Evolutionary conservation across 2,888 invertebrate genomes (phyloP), one percentile per base, ranked within the genome.

Genomic region (Melikaiella ostensackeni): DNA sequence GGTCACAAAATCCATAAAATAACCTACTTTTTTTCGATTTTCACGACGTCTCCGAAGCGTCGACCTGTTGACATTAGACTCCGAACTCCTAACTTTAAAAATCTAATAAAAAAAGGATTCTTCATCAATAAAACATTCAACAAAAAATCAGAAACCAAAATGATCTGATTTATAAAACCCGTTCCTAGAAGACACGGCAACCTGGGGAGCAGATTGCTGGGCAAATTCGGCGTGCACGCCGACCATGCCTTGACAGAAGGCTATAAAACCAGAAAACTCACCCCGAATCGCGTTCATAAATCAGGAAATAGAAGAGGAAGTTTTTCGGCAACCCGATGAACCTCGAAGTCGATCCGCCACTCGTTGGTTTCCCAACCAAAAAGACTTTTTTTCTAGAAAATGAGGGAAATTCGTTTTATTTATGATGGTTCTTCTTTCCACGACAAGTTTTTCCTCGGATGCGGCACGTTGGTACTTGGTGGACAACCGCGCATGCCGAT

Each of bases 241-340:
- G 85, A 84, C 83, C 86, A 87, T 88, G 87, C 87, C 86, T 86
- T 87, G 86, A 84, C 85, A 85, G 83, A 27, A 66, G 66, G 50
- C 42, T 70, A 30, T 19, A 70, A 70, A 70, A 46, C 7, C 42
- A 82, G 82, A 70, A 78, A 66, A 82, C 80, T 74, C 75, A 83
- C 84, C 79, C 82, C 55, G 78, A 75, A 80, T 77, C 74, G 76
- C 75, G 78, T 82, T 81, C 81, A 83, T 81, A 77, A 80, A 82
- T 78, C 63, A 75, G 46, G 19, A 61, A 80, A 75, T 74, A 75
- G 77, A 77, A 30, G 76, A 63, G 75, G 42, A 77, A 75, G 78
- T 77, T 75, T 77, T 30, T 33, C 46, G 76, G 75, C 75, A 80
- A 77, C 8, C 46, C 19, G 24, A 19, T 24, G 9, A 30, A 19